Evolutionary conservation across 2,888 invertebrate species (phyloP).

Genomic region (Nephrocerus scutellatus): DNA sequence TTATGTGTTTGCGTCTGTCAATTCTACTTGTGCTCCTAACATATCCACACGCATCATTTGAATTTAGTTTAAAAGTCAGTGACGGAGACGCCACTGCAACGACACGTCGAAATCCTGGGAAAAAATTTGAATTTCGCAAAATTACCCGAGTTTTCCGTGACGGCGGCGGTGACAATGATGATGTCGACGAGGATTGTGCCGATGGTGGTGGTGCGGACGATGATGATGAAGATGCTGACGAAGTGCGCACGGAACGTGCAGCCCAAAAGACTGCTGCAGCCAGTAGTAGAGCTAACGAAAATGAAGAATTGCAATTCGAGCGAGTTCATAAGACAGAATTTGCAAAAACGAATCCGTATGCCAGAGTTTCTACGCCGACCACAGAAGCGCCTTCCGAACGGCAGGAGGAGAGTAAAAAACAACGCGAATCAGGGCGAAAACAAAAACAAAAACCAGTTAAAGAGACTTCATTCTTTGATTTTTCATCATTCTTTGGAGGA

Average conservation of each 20-base stretch:
- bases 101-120: constrained; percentile 20
- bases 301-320: constrained; percentile 29
- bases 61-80: constrained; percentile 24
- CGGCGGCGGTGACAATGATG: constrained; percentile 28
- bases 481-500: constrained; percentile 22
- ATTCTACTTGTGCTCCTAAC: constrained; percentile 26
- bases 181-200: constrained; percentile 25
- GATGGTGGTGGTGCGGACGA: constrained; percentile 21
- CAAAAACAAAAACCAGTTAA: constrained; percentile 25
- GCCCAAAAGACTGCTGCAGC: constrained; percentile 21
- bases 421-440: constrained; percentile 18
- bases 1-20: constrained; percentile 16
- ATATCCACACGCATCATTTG: constrained; percentile 27
- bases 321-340: constrained; percentile 23
- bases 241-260: constrained; percentile 9
- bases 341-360: no score
- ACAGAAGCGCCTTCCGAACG: constrained; percentile 20
- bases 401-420: constrained; percentile 19
- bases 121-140: constrained; percentile 41
- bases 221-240: constrained; percentile 14
- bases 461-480: no score
- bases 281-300: constrained; percentile 25
- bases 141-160: constrained; percentile 32
- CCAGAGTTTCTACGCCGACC: constrained; percentile 11
- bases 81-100: constrained; percentile 17